Base-by-base conservation (phyloP, 2,797 vertebrate species). In the Carduelis carduelis region DNA sequence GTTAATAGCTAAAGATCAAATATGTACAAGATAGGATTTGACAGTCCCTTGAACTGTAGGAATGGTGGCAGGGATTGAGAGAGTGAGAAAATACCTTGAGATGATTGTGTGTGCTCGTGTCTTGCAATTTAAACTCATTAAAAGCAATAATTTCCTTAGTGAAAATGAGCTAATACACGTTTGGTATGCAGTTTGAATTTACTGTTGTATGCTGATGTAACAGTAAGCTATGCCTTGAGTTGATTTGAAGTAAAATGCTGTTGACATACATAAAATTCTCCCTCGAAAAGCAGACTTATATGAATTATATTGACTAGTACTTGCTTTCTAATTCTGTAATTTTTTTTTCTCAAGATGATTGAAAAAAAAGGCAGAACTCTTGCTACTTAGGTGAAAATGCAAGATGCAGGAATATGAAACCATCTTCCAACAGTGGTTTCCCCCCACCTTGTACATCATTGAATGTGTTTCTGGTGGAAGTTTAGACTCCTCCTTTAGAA, bases 361-460 rank as follows among this genome's bases (percentile, higher is more conserved):
- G n/a, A 56, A 61, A 61, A 55, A 59, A 74, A 30, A 20, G 17
- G 17, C 9, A 9, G 15, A 75, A 76, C 3, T 63, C 1, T 41
- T 82, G 14, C 17, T 79, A 3, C 23, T 34, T 53, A 52, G 20
- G 12, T 87, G 59, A 84, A 90, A 91, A 56, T 75, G 11, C 27
- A 56, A 27, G 37, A 30, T 65, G 13, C 2, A 60, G 28, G 34
- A 71, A 21, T 3, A 12, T 16, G 6, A 59, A 66, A 78, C 18
- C 41, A 4, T 89, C 22, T 80, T 69, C 26, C 8, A 55, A 22
- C 3, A 52, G 8, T 63, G 32, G 4, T 64, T 72, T 23, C 0
- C 4, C 3, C 3, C 1, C 4, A 4, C n/a, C 15, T 35, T 68
- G 3, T 44, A 14, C 37, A 8, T 71, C 14, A 11, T 1, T 37